Conservation (phyloP, 2,797 vertebrate species). For the Myripristis murdjan region DNA sequence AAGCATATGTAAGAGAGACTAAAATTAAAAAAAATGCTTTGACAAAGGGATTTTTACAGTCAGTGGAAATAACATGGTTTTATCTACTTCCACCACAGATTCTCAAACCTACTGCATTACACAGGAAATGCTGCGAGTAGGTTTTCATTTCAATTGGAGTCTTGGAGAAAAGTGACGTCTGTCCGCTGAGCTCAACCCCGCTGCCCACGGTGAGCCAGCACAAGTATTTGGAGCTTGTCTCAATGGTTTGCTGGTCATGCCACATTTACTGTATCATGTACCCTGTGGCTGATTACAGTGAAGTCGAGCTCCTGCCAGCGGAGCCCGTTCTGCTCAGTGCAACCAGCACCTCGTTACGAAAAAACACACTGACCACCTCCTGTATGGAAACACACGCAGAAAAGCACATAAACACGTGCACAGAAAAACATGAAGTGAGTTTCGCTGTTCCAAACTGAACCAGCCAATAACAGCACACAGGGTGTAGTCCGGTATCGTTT, state of each 20-base stretch:
- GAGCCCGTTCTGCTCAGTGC: slow-evolving; percentile 19
- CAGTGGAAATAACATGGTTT: too few species aligned
- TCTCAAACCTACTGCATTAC: not conserved
- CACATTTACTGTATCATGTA: slow-evolving; percentile 51
- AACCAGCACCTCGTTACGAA: slow-evolving; percentile 32
- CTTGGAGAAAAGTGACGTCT: slow-evolving; percentile 7
- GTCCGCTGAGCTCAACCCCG: slow-evolving; percentile 2
- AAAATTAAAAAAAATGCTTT: too few species aligned
- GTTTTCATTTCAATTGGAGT: not conserved
- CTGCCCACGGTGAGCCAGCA: slow-evolving; percentile 39
- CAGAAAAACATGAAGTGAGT: not conserved
- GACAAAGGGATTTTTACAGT: too few species aligned
- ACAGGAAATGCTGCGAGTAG: not conserved
- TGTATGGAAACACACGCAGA: slow-evolving; percentile 17
- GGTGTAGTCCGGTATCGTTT: slow-evolving; percentile 28
- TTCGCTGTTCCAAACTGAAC: slow-evolving; percentile 13
- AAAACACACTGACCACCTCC: slow-evolving; percentile 31
- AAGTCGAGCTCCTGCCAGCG: slow-evolving; percentile 42
- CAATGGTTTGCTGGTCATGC: slow-evolving; percentile 19
- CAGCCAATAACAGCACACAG: not conserved
- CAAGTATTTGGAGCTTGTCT: slow-evolving; percentile 24
- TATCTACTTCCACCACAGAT: too few species aligned
- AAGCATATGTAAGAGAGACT: too few species aligned
- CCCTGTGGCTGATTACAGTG: slow-evolving; percentile 47
- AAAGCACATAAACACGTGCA: not conserved